phyloP scores from a whole-genome alignment of 2,888 invertebrate species.

The Timandra comae region DNA sequence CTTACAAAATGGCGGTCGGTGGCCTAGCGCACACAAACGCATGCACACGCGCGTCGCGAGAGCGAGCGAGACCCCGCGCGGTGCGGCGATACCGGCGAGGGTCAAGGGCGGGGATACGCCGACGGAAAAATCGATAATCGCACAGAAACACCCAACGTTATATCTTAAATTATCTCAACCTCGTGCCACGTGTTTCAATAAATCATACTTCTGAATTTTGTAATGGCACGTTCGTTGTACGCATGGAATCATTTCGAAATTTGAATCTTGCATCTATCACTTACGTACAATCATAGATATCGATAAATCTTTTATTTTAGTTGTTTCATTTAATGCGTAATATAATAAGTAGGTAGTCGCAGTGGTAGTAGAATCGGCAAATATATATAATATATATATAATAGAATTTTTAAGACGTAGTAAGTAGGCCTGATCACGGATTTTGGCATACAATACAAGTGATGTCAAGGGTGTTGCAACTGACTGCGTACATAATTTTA shows the following conservation, averaged over 20 bases:
- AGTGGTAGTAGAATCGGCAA: too few relatives aligned
- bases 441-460: too few relatives aligned
- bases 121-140: slow-evolving; percentile 22
- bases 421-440: too few relatives aligned
- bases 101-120: slow-evolving; percentile 54
- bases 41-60: slow-evolving; percentile 11
- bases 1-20: slow-evolving; percentile 6
- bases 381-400: too few relatives aligned
- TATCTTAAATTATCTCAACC: not conserved
- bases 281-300: not conserved
- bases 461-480: too few relatives aligned
- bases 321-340: not conserved
- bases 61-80: slow-evolving; percentile 18
- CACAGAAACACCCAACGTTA: slow-evolving; percentile 2
- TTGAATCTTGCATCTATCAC: too few relatives aligned
- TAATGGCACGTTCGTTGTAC: too few relatives aligned
- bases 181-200: not conserved
- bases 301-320: not conserved
- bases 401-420: too few relatives aligned
- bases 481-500: too few relatives aligned
- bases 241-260: too few relatives aligned
- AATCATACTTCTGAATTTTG: not conserved
- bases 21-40: slow-evolving; percentile 7
- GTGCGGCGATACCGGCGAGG: slow-evolving; percentile 34
- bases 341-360: not conserved